Conservation (phyloP, 2,888 invertebrate species). For the Troilus luridus region DNA sequence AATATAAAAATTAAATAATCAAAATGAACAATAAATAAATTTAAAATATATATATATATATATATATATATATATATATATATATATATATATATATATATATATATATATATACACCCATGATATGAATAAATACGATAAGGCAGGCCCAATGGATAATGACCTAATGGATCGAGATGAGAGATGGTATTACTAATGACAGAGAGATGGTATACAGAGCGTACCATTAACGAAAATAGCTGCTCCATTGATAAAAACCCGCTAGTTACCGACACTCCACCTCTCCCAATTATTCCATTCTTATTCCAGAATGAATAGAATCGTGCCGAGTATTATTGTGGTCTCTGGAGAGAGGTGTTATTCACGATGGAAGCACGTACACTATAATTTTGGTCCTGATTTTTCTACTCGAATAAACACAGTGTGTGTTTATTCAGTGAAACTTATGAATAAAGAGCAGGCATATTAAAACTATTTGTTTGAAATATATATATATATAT, state of each 20-base stretch:
- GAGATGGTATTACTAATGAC: background rate
- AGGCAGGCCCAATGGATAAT: background rate
- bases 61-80: too few relatives aligned
- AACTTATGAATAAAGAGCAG: too few relatives aligned
- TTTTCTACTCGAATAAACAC: background rate
- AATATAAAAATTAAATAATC: too few relatives aligned
- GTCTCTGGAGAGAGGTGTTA: background rate
- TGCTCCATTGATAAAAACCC: slow-evolving; percentile 1
- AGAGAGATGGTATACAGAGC: background rate
- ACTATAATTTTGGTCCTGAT: background rate
- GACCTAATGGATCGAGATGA: background rate
- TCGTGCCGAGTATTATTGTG: background rate
- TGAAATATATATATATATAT: too few relatives aligned
- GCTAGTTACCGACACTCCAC: background rate
- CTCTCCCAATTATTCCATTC: background rate
- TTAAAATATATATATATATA: background rate
- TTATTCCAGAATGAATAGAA: slow-evolving; percentile 7
- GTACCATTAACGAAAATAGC: slow-evolving; percentile 18
- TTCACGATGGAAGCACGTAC: background rate
- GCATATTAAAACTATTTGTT: too few relatives aligned
- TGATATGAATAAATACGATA: background rate
- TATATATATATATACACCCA: too few relatives aligned
- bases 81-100: too few relatives aligned
- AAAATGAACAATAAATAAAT: too few relatives aligned
- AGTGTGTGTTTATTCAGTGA: too few relatives aligned